Conservation (phyloP, 2,113 vertebrate species). For the Gallinago undulata region DNA sequence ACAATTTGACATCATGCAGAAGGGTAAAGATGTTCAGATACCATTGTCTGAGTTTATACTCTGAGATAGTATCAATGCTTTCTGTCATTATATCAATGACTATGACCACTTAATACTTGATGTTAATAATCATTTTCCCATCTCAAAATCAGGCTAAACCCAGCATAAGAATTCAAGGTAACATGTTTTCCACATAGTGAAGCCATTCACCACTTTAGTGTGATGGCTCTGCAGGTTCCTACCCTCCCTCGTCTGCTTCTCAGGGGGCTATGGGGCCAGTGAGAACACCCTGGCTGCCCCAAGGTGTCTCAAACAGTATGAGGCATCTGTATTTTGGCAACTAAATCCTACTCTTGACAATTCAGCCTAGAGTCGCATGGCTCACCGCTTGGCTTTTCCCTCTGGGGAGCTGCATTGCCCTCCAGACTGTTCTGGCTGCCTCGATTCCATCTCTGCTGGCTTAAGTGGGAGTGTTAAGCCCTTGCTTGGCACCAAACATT, state of each 20-base stretch:
- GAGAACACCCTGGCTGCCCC: neutral
- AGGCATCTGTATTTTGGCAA: neutral
- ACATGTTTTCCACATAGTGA: neutral
- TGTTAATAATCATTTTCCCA: neutral
- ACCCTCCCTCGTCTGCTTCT: neutral
- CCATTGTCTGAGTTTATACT: neutral
- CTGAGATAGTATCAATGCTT: neutral
- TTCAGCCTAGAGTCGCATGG: neutral
- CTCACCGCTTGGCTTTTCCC: neutral
- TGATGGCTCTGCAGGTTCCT: neutral
- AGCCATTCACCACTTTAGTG: neutral
- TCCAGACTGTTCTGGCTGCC: neutral
- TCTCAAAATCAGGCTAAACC: neutral
- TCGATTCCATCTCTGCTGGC: neutral
- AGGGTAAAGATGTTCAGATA: neutral
- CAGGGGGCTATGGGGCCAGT: neutral
- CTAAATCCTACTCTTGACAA: neutral
- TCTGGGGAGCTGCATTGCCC: neutral
- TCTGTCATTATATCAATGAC: neutral
- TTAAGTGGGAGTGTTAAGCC: neutral
- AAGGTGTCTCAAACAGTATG: neutral
- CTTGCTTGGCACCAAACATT: accelerated
- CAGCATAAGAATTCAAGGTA: neutral
- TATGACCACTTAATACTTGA: neutral
- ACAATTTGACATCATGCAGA: neutral